A percentile compares a stretch with the other conserved stretches of the same genome.
Evolutionary conservation across 1,140 invertebrate species (phyloP).

Genomic region (Venustaconcha ellipsiformis): DNA sequence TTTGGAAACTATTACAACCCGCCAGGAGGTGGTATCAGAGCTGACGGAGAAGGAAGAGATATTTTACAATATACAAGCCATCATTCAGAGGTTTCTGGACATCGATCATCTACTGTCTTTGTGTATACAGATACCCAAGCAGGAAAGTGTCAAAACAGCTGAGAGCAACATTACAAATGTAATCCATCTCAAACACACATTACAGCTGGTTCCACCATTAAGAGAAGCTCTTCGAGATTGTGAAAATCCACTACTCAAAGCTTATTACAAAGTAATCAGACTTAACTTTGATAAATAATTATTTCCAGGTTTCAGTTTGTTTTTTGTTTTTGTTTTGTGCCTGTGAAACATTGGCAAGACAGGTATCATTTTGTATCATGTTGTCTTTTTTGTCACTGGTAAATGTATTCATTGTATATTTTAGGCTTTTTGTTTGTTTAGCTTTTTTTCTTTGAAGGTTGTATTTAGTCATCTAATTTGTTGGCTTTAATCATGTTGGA

Average conservation of each 20-base stretch:
- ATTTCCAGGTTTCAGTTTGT: too few relatives aligned
- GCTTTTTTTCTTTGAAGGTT: too few relatives aligned
- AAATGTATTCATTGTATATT: too few relatives aligned
- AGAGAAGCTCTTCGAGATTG: constrained; percentile 74
- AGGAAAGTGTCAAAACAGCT: constrained; percentile 74
- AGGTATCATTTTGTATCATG: too few relatives aligned
- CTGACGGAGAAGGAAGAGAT: constrained; percentile 75
- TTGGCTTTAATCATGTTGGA: too few relatives aligned
- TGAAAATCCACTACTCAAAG: constrained; percentile 74
- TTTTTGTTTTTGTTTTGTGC: too few relatives aligned
- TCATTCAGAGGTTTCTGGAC: constrained; percentile 74
- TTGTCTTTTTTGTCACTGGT: too few relatives aligned
- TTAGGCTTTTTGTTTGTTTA: too few relatives aligned
- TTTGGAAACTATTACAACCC: constrained; percentile 75
- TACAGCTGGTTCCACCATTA: constrained; percentile 80
- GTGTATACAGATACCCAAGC: constrained; percentile 73
- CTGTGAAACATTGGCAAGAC: too few relatives aligned
- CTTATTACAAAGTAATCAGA: constrained; percentile 73
- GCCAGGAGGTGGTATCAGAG: constrained; percentile 82
- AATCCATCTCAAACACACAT: constrained; percentile 82
- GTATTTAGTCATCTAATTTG: too few relatives aligned
- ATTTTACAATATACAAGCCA: constrained; percentile 72
- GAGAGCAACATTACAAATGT: constrained; percentile 85
- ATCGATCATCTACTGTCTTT: constrained; percentile 76
- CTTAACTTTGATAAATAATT: too few relatives aligned